Conservation (phyloP, 2,113 vertebrate species). For the Lates calcarifer region DNA sequence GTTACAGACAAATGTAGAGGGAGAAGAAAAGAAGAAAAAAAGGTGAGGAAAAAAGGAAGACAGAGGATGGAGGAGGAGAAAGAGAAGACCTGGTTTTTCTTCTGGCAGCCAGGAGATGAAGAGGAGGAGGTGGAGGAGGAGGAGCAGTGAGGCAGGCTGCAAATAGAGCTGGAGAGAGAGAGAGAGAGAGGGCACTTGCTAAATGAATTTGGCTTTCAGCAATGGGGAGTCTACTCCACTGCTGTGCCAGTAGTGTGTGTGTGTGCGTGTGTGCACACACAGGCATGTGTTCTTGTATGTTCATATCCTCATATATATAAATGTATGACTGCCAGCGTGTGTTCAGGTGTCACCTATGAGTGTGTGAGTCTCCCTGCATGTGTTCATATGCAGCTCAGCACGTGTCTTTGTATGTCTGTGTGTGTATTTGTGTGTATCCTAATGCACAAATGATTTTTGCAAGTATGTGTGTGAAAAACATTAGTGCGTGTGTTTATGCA, state of each 20-base stretch:
- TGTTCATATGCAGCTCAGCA: background rate
- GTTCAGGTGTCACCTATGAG: background rate
- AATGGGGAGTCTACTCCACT: constrained; percentile 59
- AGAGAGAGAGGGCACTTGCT: constrained; percentile 45
- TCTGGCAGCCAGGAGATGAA: constrained; percentile 35
- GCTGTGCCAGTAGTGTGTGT: constrained; percentile 48
- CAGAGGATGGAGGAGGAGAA: background rate
- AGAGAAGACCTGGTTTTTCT: constrained; percentile 36
- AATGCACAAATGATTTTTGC: constrained; percentile 31
- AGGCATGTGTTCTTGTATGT: constrained; percentile 1
- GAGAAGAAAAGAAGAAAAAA: background rate
- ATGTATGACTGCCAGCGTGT: constrained; percentile 38
- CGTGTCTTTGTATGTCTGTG: background rate
- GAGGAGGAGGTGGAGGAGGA: constrained; percentile 29
- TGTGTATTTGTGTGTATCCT: constrained; percentile 3
- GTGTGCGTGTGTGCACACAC: constrained; percentile 11
- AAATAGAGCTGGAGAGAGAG: constrained; percentile 48
- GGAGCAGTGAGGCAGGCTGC: constrained; percentile 34
- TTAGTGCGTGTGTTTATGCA: constrained; percentile 25
- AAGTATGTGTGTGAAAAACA: constrained; percentile 30
- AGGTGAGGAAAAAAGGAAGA: background rate
- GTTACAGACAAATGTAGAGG: background rate
- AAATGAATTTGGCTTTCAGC: constrained; percentile 75
- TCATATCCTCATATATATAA: constrained; percentile 37
- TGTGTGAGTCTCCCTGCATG: constrained; percentile 5